Base-by-base conservation (phyloP, 37 sponge, comb jelly and placozoan genomes). In the Agelas oroides region DNA sequence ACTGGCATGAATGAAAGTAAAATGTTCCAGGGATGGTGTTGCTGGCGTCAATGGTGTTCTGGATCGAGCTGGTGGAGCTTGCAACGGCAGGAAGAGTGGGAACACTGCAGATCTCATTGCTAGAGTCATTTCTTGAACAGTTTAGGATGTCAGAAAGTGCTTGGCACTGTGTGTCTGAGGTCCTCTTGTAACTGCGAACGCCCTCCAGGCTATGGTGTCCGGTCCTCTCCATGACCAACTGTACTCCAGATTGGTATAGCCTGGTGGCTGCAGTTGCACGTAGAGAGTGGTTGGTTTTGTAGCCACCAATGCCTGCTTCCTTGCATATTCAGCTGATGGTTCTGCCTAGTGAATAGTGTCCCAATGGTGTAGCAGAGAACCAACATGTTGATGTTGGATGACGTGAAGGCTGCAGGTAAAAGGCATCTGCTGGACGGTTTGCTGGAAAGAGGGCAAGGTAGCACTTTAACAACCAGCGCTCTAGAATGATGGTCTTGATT, bases 261-360 rank as follows among this genome's bases (percentile, higher is more conserved):
- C 25, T 16, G 28, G n/a, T 19, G 23, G 67, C n/a, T 19, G n/a
- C n/a, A n/a, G n/a, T n/a, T n/a, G n/a, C n/a, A n/a, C n/a, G n/a
- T n/a, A n/a, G n/a, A n/a, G n/a, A 65, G 30, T 65, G 67, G 30
- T 65, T 65, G 14, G 67, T 65, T 23, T 65, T 65, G 67, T 65
- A 65, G 23, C 67, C 67, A 18, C 23, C 25, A 15, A 65, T 24
- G 14, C 67, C 67, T 15, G 25, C 67, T 14, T 19, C 14, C 23
- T 65, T 65, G 67, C n/a, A 65, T 25, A 65, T 14, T 19, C 25
- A 25, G 23, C 25, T 15, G 14, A 65, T 25, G 15, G 67, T 65
- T 24, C 14, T 27, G 30, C 30, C 25, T 14, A 65, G 67, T 15
- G n/a, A n/a, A 23, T 19, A 23, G 67, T 65, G 25, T 14, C 67